Evolutionary conservation across 1,140 invertebrate species (phyloP).

Genomic region (Plutomurus gul): DNA sequence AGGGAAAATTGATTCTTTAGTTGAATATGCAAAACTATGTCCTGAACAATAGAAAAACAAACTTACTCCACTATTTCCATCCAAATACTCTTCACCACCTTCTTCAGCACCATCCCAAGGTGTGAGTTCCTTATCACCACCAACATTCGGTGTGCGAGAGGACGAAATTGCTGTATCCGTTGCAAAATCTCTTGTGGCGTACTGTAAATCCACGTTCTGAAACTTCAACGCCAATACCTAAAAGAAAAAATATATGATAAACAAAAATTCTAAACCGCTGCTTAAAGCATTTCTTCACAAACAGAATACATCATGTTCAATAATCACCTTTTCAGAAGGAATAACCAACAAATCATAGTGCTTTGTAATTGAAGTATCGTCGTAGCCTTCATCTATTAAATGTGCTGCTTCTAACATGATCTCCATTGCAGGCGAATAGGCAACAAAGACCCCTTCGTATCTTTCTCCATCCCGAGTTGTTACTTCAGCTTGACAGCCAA

Average conservation of each 20-base stretch:
- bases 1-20: neutral
- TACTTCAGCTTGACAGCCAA: constrained; percentile 48
- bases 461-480: constrained; percentile 39
- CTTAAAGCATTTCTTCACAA: neutral
- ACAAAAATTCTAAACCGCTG: neutral
- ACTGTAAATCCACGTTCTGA: constrained; percentile 44
- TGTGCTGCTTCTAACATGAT: constrained; percentile 54
- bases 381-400: constrained; percentile 42
- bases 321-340: constrained; percentile 46
- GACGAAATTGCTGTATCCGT: constrained; percentile 80
- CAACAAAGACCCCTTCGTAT: constrained; percentile 50
- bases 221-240: constrained; percentile 47
- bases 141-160: constrained; percentile 62
- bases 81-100: constrained; percentile 63
- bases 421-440: constrained; percentile 38
- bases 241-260: neutral
- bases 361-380: constrained; percentile 44
- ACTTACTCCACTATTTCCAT: constrained; percentile 56
- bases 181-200: constrained; percentile 57
- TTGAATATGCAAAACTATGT: neutral
- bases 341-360: constrained; percentile 52
- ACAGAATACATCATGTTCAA: neutral
- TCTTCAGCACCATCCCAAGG: constrained; percentile 79
- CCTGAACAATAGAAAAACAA: neutral
- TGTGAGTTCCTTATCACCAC: constrained; percentile 80